Percentiles rank a stretch among this genome's conserved stretches.
Evolutionary conservation across 2,113 vertebrate species (phyloP).

Genomic region (Okapia johnstoni): DNA sequence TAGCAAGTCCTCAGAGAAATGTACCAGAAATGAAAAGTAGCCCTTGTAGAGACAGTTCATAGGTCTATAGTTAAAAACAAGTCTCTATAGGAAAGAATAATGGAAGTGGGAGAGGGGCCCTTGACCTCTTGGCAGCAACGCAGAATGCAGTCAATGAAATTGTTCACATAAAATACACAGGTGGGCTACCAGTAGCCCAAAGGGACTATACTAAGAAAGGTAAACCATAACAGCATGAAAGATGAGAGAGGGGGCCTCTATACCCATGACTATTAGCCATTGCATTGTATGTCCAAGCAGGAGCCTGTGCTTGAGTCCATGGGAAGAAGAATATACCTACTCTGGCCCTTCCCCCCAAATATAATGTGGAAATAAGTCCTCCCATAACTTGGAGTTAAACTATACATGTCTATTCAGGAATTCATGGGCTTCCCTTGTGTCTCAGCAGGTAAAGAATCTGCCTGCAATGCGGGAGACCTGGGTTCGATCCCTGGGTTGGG

Average conservation of each 20-base stretch:
- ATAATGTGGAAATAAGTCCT: not conserved
- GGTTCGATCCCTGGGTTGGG: not conserved
- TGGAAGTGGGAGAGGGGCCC: constrained; percentile 1
- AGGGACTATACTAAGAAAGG: not conserved
- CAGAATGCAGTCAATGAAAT: not conserved
- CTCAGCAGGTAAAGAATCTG: not conserved
- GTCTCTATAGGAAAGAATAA: constrained; percentile 48
- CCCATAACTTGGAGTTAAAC: not conserved
- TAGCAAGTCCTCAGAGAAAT: constrained; percentile 60
- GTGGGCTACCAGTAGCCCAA: not conserved
- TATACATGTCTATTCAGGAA: not conserved
- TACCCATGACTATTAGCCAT: not conserved
- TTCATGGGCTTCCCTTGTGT: not conserved
- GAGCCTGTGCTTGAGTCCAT: not conserved
- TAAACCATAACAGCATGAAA: not conserved
- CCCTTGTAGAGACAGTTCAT: constrained; percentile 22
- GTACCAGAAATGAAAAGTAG: constrained; percentile 42
- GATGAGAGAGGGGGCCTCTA: not conserved
- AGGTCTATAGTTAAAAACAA: constrained; percentile 53
- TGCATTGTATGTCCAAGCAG: not conserved
- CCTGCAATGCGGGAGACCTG: not conserved
- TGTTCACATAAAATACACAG: not conserved
- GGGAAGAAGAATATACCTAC: not conserved
- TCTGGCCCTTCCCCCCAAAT: not conserved
- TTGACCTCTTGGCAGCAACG: not conserved